Percentiles rank a stretch among this genome's conserved stretches.
phyloP scores from a whole-genome alignment of 1,140 invertebrate genomes.

The Diploscapter pachys region DNA sequence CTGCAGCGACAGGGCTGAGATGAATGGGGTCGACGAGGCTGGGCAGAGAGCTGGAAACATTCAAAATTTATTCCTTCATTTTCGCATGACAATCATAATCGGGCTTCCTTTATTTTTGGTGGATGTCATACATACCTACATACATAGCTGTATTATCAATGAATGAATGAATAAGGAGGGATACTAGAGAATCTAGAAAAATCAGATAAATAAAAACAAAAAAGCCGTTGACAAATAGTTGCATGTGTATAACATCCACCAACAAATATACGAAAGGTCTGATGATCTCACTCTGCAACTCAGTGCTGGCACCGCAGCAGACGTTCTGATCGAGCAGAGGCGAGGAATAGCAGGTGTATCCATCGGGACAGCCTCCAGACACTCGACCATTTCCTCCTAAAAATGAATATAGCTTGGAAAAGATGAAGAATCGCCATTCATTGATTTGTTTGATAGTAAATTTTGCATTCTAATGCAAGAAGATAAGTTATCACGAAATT shows the following conservation, averaged over 20 bases:
- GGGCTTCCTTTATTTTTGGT: too few relatives aligned
- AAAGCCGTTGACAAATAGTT: not conserved
- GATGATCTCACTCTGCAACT: conserved; percentile 46
- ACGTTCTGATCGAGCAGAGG: conserved; percentile 58
- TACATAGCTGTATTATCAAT: too few relatives aligned
- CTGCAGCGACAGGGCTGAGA: conserved; percentile 56
- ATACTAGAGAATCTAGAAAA: too few relatives aligned
- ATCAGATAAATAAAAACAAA: not conserved
- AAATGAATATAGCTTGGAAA: not conserved
- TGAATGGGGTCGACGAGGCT: conserved; percentile 54
- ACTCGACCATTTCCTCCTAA: conserved; percentile 48
- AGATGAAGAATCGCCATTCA: not conserved
- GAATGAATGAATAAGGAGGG: too few relatives aligned
- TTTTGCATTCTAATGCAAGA: too few relatives aligned
- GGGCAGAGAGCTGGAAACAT: conserved; percentile 52
- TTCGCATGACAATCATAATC: too few relatives aligned
- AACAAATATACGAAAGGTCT: not conserved
- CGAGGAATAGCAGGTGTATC: conserved; percentile 53
- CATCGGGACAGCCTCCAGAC: conserved; percentile 55
- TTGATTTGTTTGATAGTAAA: too few relatives aligned
- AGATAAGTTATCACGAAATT: too few relatives aligned
- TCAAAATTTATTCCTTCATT: too few relatives aligned
- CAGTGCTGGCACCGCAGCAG: conserved; percentile 54
- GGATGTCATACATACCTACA: too few relatives aligned
- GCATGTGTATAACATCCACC: not conserved